Base-by-base conservation (phyloP, 1,140 invertebrate species). In the Pogonus chalceus region DNA sequence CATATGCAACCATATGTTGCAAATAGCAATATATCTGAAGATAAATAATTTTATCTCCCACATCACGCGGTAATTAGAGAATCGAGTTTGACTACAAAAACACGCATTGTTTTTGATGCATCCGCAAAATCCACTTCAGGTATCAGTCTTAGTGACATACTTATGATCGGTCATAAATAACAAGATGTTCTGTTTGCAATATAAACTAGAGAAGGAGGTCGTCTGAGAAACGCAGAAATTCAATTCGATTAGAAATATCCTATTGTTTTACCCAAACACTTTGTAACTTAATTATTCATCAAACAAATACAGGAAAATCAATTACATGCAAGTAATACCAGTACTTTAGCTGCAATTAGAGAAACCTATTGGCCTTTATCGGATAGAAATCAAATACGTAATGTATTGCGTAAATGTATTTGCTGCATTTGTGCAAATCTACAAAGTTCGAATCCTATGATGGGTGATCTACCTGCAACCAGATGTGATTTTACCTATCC, bases 401-500 rank as follows among this genome's bases (percentile, higher is more conserved):
- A 58, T 26, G 51, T 62, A 7, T 35, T 61, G 22, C 22, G 55
- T 9, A 56, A 51, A 47, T 66, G 59, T 43, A 23, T 59, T 7
- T 23, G 1, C 18, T 63, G 56, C 53, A 60, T 56, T 35, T 54
- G 51, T 53, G 18, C 23, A 9, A 53, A 52, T 9, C 51, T 54
- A 0, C 9, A 7, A 21, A 14, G 14, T 23, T 49, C n/a, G 1
- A 43, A 62, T 0, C 57, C 60, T 35, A 55, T 58, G 0, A 70
- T 72, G 69, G 65, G 62, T 1, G 56, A 71, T 23, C 51, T 74
- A 20, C 72, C 69, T n/a, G n/a, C n/a, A n/a, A 2, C 58, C n/a
- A n/a, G n/a, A n/a, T n/a, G n/a, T n/a, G n/a, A n/a, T n/a, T n/a
- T n/a, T n/a, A n/a, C n/a, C n/a, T 2, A 31, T 58, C 0, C 53